Evolutionary conservation across 30 jellyfish, hydroid and myxozoan species (phyloP).

Genomic region (Hydra vulgaris): DNA sequence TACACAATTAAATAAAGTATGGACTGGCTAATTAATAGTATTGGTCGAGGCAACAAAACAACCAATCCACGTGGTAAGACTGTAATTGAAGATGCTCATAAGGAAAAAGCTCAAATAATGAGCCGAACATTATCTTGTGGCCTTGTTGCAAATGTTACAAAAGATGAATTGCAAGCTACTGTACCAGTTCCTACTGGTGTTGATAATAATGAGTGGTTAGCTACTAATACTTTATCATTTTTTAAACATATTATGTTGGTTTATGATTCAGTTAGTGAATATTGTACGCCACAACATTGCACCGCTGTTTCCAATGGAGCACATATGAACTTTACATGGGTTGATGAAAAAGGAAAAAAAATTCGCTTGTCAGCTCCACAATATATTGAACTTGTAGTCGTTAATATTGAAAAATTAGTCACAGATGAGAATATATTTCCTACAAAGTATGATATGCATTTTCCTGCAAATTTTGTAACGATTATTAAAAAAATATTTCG

Average conservation of each 20-base stretch:
- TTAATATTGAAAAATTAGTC: conserved; percentile 62
- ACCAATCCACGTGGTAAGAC: conserved; percentile 24
- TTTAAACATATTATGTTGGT: conserved; percentile 72
- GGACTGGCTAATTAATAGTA: conserved; percentile 87
- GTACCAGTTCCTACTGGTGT: conserved; percentile 92
- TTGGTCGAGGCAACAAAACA: conserved; percentile 54
- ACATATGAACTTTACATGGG: conserved; percentile 80
- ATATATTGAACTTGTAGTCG: conserved; percentile 78
- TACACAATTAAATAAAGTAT: not conserved
- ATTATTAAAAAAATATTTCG: conserved; percentile 62
- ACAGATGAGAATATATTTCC: conserved; percentile 90
- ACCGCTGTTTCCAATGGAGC: conserved; percentile 60
- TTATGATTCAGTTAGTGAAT: conserved; percentile 59
- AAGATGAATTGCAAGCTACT: conserved; percentile 71
- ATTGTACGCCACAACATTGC: conserved; percentile 78
- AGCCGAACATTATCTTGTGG: conserved; percentile 47
- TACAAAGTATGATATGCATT: conserved; percentile 77
- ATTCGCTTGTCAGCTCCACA: conserved; percentile 92
- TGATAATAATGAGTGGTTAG: conserved; percentile 94
- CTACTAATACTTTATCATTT: conserved; percentile 81
- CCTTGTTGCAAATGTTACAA: conserved; percentile 50
- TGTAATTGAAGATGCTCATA: conserved; percentile 32
- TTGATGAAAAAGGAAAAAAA: conserved; percentile 89
- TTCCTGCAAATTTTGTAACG: conserved; percentile 61
- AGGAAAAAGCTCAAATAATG: conserved; percentile 62